These are phyloP conservation scores for Typhlichthys eigenmanni DNA, from an alignment of 2,797 vertebrate genomes.

Conservation along the genomic window DNA sequence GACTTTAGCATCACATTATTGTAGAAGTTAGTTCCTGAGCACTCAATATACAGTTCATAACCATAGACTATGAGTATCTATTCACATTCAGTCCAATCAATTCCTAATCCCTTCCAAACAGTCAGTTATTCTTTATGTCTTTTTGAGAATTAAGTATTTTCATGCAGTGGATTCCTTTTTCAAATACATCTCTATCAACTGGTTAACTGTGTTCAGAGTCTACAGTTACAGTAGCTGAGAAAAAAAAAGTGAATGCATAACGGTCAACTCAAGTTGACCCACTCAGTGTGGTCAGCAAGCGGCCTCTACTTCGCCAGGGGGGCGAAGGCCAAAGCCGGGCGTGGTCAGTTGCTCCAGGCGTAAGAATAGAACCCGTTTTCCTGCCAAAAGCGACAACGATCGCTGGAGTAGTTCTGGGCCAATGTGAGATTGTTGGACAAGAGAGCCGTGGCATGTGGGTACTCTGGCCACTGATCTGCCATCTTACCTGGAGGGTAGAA, in stretches of 20 bases:
- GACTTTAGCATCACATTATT: too few species aligned
- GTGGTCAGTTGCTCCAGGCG: slow-evolving; percentile 73
- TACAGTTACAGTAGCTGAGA: background rate
- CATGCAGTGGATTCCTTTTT: background rate
- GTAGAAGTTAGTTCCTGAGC: too few species aligned
- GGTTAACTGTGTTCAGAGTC: too few species aligned
- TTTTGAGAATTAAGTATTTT: background rate
- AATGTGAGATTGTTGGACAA: slow-evolving; percentile 50
- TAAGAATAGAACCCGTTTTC: slow-evolving; percentile 67
- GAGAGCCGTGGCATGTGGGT: slow-evolving; percentile 69
- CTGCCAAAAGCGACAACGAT: slow-evolving; percentile 72
- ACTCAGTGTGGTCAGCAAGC: background rate
- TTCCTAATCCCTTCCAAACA: background rate
- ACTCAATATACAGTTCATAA: too few species aligned
- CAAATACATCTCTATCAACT: background rate
- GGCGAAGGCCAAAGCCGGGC: background rate
- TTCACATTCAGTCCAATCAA: background rate
- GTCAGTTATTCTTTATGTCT: background rate
- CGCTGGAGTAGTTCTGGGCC: slow-evolving; percentile 24
- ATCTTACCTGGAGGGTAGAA: slow-evolving; percentile 67
- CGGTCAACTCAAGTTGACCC: background rate
- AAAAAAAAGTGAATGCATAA: background rate
- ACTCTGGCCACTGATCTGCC: slow-evolving; percentile 65
- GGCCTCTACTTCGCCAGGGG: too few species aligned
- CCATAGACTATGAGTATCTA: too few species aligned